phyloP scores from a whole-genome alignment of 2,888 invertebrate genomes.

The Drosophila subsilvestris region DNA sequence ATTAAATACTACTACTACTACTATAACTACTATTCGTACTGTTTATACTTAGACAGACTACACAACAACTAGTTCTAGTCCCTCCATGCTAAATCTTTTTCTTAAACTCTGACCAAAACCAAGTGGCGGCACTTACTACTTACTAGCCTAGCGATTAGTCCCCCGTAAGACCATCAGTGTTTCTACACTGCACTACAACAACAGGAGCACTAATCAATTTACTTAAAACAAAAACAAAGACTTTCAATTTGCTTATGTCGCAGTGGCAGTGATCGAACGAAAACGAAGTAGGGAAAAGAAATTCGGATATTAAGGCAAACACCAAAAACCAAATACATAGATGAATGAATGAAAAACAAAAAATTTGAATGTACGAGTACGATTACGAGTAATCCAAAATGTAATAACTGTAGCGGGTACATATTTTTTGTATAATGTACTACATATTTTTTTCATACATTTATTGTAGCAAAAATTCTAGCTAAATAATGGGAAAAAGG shows the following conservation, averaged over 20 bases:
- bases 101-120: slow-evolving; percentile 71
- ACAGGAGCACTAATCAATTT: slow-evolving; percentile 55
- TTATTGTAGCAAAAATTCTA: slow-evolving; percentile 34
- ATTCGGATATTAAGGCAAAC: slow-evolving; percentile 44
- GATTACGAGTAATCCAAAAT: slow-evolving; percentile 39
- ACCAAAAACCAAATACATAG: slow-evolving; percentile 50
- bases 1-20: slow-evolving; percentile 11
- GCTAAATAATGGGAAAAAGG: slow-evolving; percentile 8
- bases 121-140: slow-evolving; percentile 69
- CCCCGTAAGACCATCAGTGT: slow-evolving; percentile 71
- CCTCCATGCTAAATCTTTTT: slow-evolving; percentile 45
- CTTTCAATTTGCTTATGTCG: slow-evolving; percentile 70
- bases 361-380: slow-evolving; percentile 11
- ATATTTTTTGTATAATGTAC: slow-evolving; percentile 77
- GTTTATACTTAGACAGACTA: slow-evolving; percentile 15
- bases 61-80: slow-evolving; percentile 58
- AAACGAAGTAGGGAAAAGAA: slow-evolving; percentile 37
- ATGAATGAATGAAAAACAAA: slow-evolving; percentile 54
- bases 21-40: slow-evolving; percentile 10
- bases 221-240: slow-evolving; percentile 61
- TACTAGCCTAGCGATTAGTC: slow-evolving; percentile 41
- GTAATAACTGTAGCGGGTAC: slow-evolving; percentile 40
- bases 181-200: slow-evolving; percentile 60
- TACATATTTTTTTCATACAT: slow-evolving; percentile 67
- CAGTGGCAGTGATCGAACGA: slow-evolving; percentile 50